A percentile compares a stretch with the other conserved stretches of the same genome.
Evolutionary conservation across 2,797 vertebrate genomes (phyloP).

Genomic region (Cuniculus paca): DNA sequence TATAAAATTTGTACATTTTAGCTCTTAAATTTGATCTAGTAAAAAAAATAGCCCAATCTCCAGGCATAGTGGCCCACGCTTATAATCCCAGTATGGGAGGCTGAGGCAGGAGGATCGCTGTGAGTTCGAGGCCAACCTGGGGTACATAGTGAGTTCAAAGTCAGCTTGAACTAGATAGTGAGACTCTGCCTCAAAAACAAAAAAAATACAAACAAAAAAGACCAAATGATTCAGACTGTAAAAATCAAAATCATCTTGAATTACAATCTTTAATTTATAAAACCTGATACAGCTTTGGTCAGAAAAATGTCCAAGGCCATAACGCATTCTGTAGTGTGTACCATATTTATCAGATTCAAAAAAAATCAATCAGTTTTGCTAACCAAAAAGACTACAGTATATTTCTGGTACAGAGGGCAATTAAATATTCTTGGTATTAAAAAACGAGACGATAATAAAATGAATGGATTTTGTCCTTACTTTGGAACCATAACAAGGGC

Average conservation of each 20-base stretch:
- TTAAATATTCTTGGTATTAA: conserved; percentile 30
- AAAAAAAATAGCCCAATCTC: not conserved
- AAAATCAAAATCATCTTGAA: not conserved
- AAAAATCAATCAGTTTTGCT: conserved; percentile 13
- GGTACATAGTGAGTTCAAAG: not conserved
- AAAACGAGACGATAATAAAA: conserved; percentile 33
- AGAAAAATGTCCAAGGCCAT: conserved; percentile 3
- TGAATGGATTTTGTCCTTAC: not conserved
- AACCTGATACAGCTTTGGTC: not conserved
- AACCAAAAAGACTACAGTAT: not conserved
- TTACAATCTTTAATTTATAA: conserved; percentile 6
- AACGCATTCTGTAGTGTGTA: not conserved
- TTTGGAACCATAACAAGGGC: not conserved
- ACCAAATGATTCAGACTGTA: not conserved
- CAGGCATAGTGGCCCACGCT: not conserved
- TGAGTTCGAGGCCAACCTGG: not conserved
- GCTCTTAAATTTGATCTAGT: conserved; percentile 7
- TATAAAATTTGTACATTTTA: not conserved
- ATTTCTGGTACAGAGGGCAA: not conserved
- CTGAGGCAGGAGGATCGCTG: not conserved
- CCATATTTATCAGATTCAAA: not conserved
- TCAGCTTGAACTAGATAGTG: not conserved
- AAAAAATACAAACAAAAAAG: not conserved
- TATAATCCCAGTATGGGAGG: not conserved
- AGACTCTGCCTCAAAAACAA: not conserved